phyloP scores from a whole-genome alignment of 2,113 vertebrate genomes.

The Sturnus vulgaris region DNA sequence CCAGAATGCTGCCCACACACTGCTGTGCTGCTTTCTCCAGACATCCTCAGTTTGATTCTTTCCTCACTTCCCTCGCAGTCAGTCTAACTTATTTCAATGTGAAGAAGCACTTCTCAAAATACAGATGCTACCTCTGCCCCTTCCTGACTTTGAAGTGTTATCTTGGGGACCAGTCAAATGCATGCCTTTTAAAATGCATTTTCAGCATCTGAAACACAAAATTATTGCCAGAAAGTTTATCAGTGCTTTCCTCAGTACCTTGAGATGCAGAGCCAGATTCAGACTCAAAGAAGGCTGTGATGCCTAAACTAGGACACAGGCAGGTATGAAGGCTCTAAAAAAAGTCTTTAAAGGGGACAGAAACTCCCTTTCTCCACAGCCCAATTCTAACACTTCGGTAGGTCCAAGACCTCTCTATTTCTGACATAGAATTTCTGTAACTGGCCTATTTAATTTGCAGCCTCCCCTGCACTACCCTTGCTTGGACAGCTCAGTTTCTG shows the following conservation, averaged over 20 bases:
- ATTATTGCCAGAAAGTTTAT: not conserved
- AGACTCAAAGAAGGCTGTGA: not conserved
- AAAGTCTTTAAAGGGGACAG: not conserved
- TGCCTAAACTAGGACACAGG: not conserved
- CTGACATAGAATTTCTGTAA: not conserved
- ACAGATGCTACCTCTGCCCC: not conserved
- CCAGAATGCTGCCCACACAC: not conserved
- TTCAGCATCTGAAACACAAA: not conserved
- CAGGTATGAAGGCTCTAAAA: not conserved
- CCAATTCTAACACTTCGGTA: not conserved
- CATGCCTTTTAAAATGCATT: not conserved
- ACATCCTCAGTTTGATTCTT: rapidly evolving
- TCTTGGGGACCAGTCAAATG: not conserved
- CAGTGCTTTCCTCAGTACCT: not conserved
- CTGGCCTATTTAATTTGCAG: not conserved
- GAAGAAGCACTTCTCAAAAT: not conserved
- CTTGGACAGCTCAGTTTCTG: not conserved
- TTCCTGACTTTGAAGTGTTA: not conserved
- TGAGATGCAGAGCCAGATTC: not conserved
- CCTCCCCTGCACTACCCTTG: not conserved
- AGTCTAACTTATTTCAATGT: not conserved
- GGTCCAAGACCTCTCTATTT: not conserved
- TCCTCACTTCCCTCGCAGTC: not conserved
- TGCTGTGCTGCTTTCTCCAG: not conserved
- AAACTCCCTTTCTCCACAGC: not conserved